Percentiles rank a stretch among this genome's conserved stretches.
phyloP scores from a whole-genome alignment of 2,888 invertebrate genomes.

The Diadegma fenestrale region DNA sequence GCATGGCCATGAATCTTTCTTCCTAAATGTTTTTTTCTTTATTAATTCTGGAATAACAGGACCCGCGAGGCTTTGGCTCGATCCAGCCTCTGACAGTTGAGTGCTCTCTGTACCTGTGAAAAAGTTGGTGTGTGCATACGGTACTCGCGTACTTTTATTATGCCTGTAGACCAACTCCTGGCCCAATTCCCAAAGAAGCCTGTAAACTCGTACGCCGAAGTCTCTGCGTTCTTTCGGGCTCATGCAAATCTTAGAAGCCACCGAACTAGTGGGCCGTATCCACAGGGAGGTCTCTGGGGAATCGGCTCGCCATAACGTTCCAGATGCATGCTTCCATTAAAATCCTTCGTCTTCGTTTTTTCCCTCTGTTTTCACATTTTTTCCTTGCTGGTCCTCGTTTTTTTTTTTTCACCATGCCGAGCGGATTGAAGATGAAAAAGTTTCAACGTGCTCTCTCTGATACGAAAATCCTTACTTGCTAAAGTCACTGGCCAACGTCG shows the following conservation, averaged over 20 bases:
- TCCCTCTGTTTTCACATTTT: conserved; percentile 9
- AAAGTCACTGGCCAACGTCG: conserved; percentile 11
- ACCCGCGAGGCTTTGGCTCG: conserved; percentile 74
- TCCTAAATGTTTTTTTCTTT: conserved; percentile 50
- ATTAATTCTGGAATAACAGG: conserved; percentile 79
- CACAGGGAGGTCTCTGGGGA: conserved; percentile 24
- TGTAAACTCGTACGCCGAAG: conserved; percentile 73
- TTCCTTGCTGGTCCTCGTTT: conserved; percentile 22
- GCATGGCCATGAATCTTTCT: conserved; percentile 71
- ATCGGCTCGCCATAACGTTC: conserved; percentile 57
- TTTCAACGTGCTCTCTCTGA: conserved; percentile 31
- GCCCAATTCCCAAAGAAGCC: conserved; percentile 72
- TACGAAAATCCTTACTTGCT: not conserved
- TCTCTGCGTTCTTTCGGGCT: conserved; percentile 52
- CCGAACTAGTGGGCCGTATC: conserved; percentile 30
- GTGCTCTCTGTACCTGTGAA: conserved; percentile 42
- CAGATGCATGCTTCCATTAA: conserved; percentile 73
- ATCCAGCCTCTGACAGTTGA: conserved; percentile 43
- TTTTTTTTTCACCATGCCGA: not conserved
- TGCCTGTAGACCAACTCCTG: conserved; percentile 26
- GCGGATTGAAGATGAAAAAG: conserved; percentile 46
- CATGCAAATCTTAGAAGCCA: conserved; percentile 62
- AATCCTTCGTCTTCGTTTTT: conserved; percentile 20
- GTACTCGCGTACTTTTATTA: not conserved
- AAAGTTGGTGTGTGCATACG: conserved; percentile 24